Evolutionary conservation across 1,140 invertebrate species (phyloP), one percentile per base, ranked within the genome.

Genomic region (Bombyx mandarina): DNA sequence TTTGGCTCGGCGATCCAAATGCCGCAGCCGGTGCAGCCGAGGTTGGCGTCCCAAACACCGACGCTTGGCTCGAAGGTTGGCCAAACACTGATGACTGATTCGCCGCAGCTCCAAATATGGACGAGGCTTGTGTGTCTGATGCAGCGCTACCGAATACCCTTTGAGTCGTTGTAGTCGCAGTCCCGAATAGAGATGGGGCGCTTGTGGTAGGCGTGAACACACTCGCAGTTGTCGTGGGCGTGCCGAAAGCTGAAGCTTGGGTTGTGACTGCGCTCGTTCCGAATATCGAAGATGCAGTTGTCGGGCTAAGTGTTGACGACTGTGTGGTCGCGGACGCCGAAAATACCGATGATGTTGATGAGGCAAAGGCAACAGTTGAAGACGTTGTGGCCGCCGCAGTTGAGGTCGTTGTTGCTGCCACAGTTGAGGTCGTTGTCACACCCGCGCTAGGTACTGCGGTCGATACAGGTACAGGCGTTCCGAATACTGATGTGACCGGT

Each of bases 191-290:
- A 9, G 53, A 54, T 9, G 57, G 56, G 22, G 67, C 57, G 44
- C 62, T 53, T 18, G 65, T 43, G 7, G 26, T 48, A 53, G 59
- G 57, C 45, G 69, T 67, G 26, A 35, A 35, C 26, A 35, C 26
- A 35, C 26, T 35, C n/a, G 56, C 51, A n/a, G 62, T 59, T n/a
- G 61, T 57, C 12, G 58, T 44, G 1, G 60, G 47, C 2, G 65
- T 35, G 6, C 65, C 67, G 7, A 74, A 74, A 12, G 75, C 49
- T 0, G 69, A 64, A 48, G 61, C 56, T 71, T 65, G 75, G 52
- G n/a, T 55, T 1, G 75, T 62, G n/a, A 64, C 56, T 45, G 69
- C 58, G 43, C 69, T 52, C 10, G 52, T 59, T 9, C 71, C 69
- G 35, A 76, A 76, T 43, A 66, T 57, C 22, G 66, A 69, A 46